A percentile compares a stretch with the other conserved stretches of the same genome.
phyloP scores from a whole-genome alignment of 2,888 invertebrate species.

The Gymnosoma rotundatum region DNA sequence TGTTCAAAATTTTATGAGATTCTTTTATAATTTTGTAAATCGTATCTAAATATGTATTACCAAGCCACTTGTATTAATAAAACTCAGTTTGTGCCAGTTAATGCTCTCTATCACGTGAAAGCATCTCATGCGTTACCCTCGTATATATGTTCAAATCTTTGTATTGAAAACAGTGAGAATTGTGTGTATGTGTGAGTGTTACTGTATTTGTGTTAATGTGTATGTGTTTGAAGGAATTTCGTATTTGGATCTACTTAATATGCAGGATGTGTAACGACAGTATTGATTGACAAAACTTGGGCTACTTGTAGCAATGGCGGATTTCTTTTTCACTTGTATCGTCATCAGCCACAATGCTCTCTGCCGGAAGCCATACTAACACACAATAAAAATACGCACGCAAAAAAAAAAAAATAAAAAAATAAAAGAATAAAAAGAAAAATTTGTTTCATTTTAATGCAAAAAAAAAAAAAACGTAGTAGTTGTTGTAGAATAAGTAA shows the following conservation, averaged over 20 bases:
- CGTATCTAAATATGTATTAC: too few relatives aligned
- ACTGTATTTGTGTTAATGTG: background rate
- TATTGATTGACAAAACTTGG: conserved; percentile 70
- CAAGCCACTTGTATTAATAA: too few relatives aligned
- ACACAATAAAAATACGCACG: conserved; percentile 33
- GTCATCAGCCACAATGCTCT: conserved; percentile 42
- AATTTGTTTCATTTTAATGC: conserved; percentile 48
- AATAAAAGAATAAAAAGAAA: conserved; percentile 14
- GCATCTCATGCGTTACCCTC: conserved; percentile 7
- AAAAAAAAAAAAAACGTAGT: conserved; percentile 24
- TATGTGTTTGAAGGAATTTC: conserved; percentile 48
- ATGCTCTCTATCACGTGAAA: background rate
- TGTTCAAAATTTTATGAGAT: too few relatives aligned
- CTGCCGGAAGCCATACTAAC: conserved; percentile 60
- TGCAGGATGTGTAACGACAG: conserved; percentile 67
- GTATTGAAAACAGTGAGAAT: background rate
- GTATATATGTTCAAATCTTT: conserved; percentile 7
- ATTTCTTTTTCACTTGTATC: conserved; percentile 31
- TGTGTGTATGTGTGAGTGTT: conserved; percentile 8
- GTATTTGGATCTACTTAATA: conserved; percentile 64
- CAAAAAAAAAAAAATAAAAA: background rate
- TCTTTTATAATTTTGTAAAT: too few relatives aligned
- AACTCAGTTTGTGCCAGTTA: too few relatives aligned
- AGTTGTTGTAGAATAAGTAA: conserved; percentile 14
- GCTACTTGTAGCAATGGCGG: conserved; percentile 64